phyloP scores from a whole-genome alignment of 2,797 vertebrate species.

The Phrynocephalus vlangalii region DNA sequence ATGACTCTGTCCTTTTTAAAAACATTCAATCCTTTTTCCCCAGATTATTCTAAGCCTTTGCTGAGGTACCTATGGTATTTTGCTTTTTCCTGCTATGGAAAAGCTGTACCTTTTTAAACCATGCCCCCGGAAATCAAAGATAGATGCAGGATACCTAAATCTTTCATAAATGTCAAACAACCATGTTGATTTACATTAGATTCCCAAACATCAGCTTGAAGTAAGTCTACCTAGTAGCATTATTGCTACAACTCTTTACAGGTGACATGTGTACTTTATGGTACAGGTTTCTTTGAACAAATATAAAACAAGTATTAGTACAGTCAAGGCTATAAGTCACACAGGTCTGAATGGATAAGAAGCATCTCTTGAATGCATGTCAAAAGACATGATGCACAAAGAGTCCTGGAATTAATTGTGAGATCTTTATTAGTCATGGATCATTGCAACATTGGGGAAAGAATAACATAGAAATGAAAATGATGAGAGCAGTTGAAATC shows the following conservation, averaged over 20 bases:
- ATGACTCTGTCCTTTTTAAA: not conserved
- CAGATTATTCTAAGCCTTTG: not conserved
- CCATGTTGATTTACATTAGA: not conserved
- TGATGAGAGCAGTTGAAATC: not conserved
- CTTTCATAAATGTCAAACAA: not conserved
- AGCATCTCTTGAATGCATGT: not conserved
- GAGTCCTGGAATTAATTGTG: not conserved
- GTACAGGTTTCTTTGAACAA: not conserved
- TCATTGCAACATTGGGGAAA: not conserved
- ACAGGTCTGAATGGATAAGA: not conserved
- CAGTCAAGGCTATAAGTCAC: not conserved
- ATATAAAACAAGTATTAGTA: not conserved
- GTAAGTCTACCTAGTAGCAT: not conserved
- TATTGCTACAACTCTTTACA: not conserved
- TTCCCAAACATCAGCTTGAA: not conserved
- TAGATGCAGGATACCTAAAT: not conserved
- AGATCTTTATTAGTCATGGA: not conserved
- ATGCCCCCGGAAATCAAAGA: not conserved
- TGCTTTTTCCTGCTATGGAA: not conserved
- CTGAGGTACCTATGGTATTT: not conserved
- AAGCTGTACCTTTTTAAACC: not conserved
- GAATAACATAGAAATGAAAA: no score
- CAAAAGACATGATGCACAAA: not conserved
- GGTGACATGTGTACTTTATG: not conserved
- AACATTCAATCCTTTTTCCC: not conserved